A percentile compares a stretch with the other conserved stretches of the same genome.
Conservation (phyloP, 2,113 vertebrate genomes). For the Willisornis vidua region DNA sequence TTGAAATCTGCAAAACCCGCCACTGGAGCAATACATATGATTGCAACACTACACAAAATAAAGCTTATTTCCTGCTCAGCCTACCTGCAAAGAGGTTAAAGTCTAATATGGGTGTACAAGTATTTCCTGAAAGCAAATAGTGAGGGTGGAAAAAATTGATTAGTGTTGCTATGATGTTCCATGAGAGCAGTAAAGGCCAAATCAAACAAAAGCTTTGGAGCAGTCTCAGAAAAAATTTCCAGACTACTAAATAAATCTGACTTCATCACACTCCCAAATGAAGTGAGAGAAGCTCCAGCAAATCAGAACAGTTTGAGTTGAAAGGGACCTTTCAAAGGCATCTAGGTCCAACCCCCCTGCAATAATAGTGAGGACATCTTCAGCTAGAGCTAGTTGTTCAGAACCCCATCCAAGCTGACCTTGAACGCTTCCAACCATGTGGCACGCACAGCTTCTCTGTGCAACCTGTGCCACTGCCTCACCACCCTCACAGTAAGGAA, state of each 20-base stretch:
- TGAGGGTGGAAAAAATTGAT: not conserved
- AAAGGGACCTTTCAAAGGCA: not conserved
- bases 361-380: not conserved
- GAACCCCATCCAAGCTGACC: too few species aligned
- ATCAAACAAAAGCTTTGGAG: not conserved
- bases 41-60: not conserved
- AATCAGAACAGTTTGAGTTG: not conserved
- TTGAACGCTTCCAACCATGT: not conserved
- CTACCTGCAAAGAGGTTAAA: not conserved
- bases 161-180: not conserved
- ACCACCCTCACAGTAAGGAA: not conserved
- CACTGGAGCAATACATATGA: not conserved
- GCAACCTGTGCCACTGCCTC: not conserved
- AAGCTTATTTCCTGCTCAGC: not conserved
- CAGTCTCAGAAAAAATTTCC: not conserved
- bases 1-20: not conserved
- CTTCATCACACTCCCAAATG: not conserved
- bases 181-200: not conserved
- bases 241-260: not conserved
- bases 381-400: not conserved
- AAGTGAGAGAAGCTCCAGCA: not conserved
- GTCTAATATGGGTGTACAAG: not conserved
- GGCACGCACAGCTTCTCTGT: not conserved
- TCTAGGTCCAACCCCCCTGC: not conserved
- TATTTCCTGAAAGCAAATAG: not conserved